Percentiles rank a stretch among this genome's conserved stretches.
Conservation (phyloP, 2,888 invertebrate genomes). For the Mimas tiliae region DNA sequence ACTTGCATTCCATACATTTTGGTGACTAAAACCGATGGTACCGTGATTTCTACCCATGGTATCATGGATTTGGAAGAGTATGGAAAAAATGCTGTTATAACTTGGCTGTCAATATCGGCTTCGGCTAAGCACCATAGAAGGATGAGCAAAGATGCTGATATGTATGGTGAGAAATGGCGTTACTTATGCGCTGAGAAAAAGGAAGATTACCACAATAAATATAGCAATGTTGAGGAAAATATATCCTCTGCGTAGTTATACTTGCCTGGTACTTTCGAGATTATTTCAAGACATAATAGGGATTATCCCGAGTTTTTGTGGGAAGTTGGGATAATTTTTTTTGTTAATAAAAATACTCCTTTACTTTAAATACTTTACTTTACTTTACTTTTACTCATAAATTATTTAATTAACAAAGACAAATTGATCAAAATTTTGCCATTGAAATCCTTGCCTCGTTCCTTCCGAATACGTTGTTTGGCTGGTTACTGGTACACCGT, state of each 20-base stretch:
- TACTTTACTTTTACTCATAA: no score
- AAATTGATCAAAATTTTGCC: no score
- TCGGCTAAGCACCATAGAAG: conserved; percentile 47
- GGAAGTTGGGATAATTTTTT: no score
- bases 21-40: conserved; percentile 58
- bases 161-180: conserved; percentile 63
- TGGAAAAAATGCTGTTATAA: conserved; percentile 68
- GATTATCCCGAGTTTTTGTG: no score
- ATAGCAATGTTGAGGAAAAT: conserved; percentile 32
- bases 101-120: conserved; percentile 61
- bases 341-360: no score
- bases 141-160: conserved; percentile 52
- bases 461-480: no score
- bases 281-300: conserved; percentile 12
- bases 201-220: conserved; percentile 50
- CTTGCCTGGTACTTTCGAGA: conserved; percentile 31
- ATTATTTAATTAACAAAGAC: no score
- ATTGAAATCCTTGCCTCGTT: no score
- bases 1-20: conserved; percentile 63
- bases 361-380: no score
- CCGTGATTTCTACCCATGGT: conserved; percentile 60
- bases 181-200: conserved; percentile 42
- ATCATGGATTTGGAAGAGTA: conserved; percentile 64
- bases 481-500: no score
- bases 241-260: conserved; percentile 31